Evolutionary conservation across 1,140 invertebrate species (phyloP), one percentile per base, ranked within the genome.

Genomic region (Pemphigus obesinymphae): DNA sequence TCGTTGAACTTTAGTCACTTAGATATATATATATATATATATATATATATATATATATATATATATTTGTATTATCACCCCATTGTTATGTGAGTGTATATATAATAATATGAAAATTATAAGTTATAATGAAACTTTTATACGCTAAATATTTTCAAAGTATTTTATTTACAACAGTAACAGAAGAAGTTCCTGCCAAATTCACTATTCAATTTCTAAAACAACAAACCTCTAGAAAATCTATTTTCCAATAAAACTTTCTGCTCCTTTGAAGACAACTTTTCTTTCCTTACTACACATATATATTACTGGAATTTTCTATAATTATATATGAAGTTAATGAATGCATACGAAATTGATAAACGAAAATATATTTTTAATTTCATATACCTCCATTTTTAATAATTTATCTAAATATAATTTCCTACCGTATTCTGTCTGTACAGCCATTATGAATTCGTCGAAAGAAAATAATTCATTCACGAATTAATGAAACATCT

Each of bases 181-280:
- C 23, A 45, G 2, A 17, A 70, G n/a, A 70, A 45, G 68, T 70
- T 70, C 68, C n/a, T 70, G 68, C 15, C 40, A 45, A 70, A 70
- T 43, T 70, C 68, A 70, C 68, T 70, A 70, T 70, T 45, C 68
- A 29, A 45, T 70, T 70, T 45, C 40, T 29, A 45, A 70, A 45
- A 70, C 29, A 45, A 70, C n/a, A 43, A 45, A 4, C n/a, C n/a
- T 23, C 11, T 23, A 29, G 68, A 43, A 45, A 70, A 15, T 70
- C 37, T 70, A 29, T 43, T 70, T 70, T 45, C 29, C 23, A 45
- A 45, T 45, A 29, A 45, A 70, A 70, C 68, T 45, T 70, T 45
- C 3, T 26, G 15, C 29, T 40, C 5, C 68, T 70, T 45, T 45
- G 40, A 45, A 68, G 10, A 43, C 17, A 70, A 68, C 66, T 68